A percentile compares a stretch with the other conserved stretches of the same genome.
These are phyloP conservation scores for Premnoplex brunnescens DNA, from an alignment of 2,797 vertebrate species.

Conservation along the genomic window DNA sequence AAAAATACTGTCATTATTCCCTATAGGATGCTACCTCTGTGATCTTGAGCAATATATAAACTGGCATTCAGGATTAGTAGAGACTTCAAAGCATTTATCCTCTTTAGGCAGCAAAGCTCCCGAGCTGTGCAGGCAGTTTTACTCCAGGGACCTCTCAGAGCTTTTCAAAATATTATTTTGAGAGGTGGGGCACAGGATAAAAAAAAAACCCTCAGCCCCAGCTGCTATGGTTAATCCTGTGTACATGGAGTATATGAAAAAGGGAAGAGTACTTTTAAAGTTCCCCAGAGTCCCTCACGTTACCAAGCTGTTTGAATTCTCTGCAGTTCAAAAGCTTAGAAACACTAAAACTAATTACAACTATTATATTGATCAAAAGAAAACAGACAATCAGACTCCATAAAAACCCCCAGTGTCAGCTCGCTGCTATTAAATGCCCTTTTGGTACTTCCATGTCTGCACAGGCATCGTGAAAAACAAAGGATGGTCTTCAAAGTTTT, in stretches of 20 bases:
- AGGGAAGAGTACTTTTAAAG: slow-evolving; percentile 27
- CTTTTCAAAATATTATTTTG: slow-evolving; percentile 57
- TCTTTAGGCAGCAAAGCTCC: slow-evolving; percentile 11
- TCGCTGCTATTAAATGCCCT: background rate
- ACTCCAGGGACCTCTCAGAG: slow-evolving; percentile 28
- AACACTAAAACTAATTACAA: slow-evolving; percentile 60
- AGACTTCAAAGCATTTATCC: slow-evolving; percentile 62
- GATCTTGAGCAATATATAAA: background rate
- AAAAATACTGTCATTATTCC: background rate
- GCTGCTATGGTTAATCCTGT: background rate
- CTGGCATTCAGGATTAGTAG: slow-evolving; percentile 17
- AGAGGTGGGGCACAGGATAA: slow-evolving; percentile 40
- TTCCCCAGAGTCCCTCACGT: slow-evolving; percentile 3
- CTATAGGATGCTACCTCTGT: background rate
- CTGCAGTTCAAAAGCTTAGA: slow-evolving; percentile 49
- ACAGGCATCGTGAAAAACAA: background rate
- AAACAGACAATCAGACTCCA: background rate
- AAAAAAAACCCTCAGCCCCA: background rate
- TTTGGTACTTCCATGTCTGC: background rate
- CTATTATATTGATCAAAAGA: slow-evolving; percentile 57
- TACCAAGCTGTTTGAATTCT: slow-evolving; percentile 47
- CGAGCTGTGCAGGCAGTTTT: background rate
- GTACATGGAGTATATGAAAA: background rate
- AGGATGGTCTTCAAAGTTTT: slow-evolving; percentile 34
- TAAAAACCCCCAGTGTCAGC: background rate